Conservation (phyloP, 2,797 vertebrate species). For the Heteromormyrus szaboi region DNA sequence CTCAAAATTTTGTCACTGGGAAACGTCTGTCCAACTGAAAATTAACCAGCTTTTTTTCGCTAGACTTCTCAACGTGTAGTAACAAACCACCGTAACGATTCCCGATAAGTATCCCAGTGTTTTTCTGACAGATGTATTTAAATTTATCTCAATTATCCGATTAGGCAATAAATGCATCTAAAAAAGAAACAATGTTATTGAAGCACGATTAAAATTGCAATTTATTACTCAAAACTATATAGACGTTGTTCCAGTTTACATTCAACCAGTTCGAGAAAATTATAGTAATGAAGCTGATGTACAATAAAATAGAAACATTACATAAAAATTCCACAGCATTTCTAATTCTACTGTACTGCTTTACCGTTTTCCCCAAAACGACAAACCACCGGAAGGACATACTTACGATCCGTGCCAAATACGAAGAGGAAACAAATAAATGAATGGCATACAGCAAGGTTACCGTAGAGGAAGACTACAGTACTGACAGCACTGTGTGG, state of each 20-base stretch:
- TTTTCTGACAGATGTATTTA: neutral
- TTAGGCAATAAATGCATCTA: neutral
- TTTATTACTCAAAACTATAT: neutral
- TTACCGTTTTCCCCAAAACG: neutral
- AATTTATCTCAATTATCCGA: neutral
- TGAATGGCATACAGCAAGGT: neutral
- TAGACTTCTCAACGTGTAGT: neutral
- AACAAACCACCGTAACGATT: neutral
- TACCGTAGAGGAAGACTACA: neutral
- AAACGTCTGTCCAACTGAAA: neutral
- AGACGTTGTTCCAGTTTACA: neutral
- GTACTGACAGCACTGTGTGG: neutral
- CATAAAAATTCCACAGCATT: neutral
- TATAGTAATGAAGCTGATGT: neutral
- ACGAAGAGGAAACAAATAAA: neutral
- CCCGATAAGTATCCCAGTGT: neutral
- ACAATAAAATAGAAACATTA: neutral
- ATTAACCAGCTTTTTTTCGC: neutral
- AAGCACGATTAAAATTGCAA: neutral
- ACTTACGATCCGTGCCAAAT: neutral
- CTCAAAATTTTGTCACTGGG: neutral
- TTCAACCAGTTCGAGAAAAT: neutral
- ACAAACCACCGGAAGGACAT: neutral
- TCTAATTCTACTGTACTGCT: neutral
- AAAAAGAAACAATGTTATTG: neutral